These are phyloP conservation scores for Drosophila watanabei DNA, from an alignment of 1,140 invertebrate species.

Conservation along the genomic window DNA sequence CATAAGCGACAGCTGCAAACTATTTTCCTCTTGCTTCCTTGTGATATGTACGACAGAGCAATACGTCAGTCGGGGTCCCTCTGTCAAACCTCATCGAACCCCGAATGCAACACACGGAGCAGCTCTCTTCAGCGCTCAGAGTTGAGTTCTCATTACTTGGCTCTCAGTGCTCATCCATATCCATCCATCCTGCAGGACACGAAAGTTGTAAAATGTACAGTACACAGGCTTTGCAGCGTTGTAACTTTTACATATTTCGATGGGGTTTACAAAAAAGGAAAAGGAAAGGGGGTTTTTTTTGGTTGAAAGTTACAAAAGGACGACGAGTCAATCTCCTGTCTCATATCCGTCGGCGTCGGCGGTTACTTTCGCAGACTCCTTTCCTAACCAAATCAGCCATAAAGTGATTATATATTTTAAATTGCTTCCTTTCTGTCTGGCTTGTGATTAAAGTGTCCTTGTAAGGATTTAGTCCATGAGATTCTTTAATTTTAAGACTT, in stretches of 20 bases:
- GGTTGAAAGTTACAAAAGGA: not conserved
- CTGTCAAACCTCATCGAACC: slow-evolving; percentile 61
- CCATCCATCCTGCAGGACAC: slow-evolving; percentile 20
- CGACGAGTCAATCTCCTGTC: slow-evolving; percentile 74
- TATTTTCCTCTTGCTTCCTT: slow-evolving; percentile 38
- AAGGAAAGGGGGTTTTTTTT: not conserved
- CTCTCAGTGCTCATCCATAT: slow-evolving; percentile 23
- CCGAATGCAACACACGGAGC: slow-evolving; percentile 47
- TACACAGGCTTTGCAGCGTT: slow-evolving; percentile 5
- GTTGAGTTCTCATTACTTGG: slow-evolving; percentile 14
- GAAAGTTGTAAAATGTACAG: slow-evolving; percentile 17
- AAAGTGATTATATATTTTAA: slow-evolving; percentile 55
- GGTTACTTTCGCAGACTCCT: slow-evolving; percentile 8
- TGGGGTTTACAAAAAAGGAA: not conserved
- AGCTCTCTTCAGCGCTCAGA: not conserved
- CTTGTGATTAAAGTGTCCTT: not conserved
- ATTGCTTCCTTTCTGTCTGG: slow-evolving; percentile 1
- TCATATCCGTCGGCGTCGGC: slow-evolving; percentile 63
- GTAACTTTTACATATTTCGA: slow-evolving; percentile 13
- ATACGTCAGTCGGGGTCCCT: slow-evolving; percentile 42
- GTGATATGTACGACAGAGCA: slow-evolving; percentile 15
- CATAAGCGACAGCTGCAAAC: slow-evolving; percentile 76
- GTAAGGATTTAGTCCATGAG: too few species aligned
- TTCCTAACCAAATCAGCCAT: slow-evolving; percentile 17
- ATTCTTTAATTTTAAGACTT: not conserved